Conservation (phyloP, 2,113 vertebrate genomes). For the Bubo scandiacus region DNA sequence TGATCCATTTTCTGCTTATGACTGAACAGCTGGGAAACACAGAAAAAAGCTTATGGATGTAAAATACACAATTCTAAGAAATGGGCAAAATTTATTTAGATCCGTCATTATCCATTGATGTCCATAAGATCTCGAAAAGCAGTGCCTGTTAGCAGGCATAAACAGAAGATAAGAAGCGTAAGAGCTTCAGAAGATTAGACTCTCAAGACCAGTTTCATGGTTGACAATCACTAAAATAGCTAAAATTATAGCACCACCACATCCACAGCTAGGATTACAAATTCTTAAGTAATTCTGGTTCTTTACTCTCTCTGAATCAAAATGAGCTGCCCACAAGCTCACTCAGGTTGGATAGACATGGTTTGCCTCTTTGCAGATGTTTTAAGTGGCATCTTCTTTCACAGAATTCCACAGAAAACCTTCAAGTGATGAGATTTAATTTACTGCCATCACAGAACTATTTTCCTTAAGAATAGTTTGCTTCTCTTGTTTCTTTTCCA, state of each 20-base stretch:
- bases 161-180: background rate
- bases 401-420: background rate
- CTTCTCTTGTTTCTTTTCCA: background rate
- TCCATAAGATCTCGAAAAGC: background rate
- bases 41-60: background rate
- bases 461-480: background rate
- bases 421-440: background rate
- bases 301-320: background rate
- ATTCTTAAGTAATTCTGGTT: background rate
- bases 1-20: background rate
- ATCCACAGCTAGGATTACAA: background rate
- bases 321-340: background rate
- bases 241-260: background rate
- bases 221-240: background rate
- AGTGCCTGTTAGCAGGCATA: background rate
- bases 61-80: background rate
- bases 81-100: background rate
- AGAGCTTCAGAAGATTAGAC: background rate
- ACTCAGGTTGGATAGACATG: background rate
- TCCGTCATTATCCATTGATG: background rate
- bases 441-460: background rate
- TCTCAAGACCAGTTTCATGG: background rate
- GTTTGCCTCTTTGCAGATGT: background rate
- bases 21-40: background rate
- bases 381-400: background rate